Evolutionary conservation across 2,888 invertebrate genomes (phyloP).

Genomic region (Pseudococcus longispinus): DNA sequence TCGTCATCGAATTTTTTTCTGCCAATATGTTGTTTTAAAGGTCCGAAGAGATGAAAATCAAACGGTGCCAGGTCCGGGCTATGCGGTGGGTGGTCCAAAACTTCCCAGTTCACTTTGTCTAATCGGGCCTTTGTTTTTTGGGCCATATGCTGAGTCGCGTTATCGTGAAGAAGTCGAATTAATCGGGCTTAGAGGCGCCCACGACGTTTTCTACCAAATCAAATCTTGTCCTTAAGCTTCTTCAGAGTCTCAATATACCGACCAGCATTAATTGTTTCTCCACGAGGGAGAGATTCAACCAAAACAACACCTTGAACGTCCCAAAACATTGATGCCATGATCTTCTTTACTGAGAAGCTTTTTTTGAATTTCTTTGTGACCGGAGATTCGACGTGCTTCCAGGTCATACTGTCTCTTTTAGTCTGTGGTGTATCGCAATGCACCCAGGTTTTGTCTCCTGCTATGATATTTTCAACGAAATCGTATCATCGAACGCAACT

Average conservation of each 20-base stretch:
- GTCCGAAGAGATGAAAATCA: too few species aligned
- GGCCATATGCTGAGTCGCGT: conserved; percentile 47
- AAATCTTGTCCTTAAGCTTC: not conserved
- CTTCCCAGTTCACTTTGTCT: too few species aligned
- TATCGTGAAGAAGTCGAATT: conserved; percentile 45
- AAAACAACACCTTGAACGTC: conserved; percentile 43
- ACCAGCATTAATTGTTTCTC: conserved; percentile 22
- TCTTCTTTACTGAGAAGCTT: not conserved
- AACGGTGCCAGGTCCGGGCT: too few species aligned
- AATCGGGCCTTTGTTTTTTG: not conserved
- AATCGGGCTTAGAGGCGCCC: not conserved
- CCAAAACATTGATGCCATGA: conserved; percentile 54
- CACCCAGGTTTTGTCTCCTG: conserved; percentile 51
- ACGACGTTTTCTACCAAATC: not conserved
- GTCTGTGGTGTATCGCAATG: conserved; percentile 40
- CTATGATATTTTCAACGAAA: too few species aligned
- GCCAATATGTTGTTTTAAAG: too few species aligned
- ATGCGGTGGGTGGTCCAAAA: too few species aligned
- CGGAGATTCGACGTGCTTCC: not conserved
- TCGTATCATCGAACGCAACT: too few species aligned
- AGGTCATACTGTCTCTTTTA: conserved; percentile 28
- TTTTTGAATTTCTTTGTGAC: conserved; percentile 37
- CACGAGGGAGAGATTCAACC: conserved; percentile 20
- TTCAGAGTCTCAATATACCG: conserved; percentile 32
- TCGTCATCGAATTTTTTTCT: too few species aligned